Base-by-base conservation (phyloP, 1,140 invertebrate species). In the Apis dorsata region DNA sequence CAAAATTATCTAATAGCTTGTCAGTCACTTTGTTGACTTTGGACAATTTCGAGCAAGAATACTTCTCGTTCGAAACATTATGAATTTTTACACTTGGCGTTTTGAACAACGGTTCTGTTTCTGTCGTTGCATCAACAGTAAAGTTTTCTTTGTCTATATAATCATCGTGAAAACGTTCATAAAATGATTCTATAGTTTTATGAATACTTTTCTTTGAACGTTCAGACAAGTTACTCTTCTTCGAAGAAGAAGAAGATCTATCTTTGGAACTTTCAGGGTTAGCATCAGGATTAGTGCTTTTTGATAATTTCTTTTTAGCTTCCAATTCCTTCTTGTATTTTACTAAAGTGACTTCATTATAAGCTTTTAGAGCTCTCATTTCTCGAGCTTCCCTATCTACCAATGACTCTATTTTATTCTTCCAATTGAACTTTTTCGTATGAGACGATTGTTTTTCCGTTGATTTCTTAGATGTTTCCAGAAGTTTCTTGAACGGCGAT, bases 311-410 rank as follows among this genome's bases (percentile, higher is more conserved):
- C 63, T 44, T 77, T 62, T 53, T 77, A 0, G 44, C 12, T 12
- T 88, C 79, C 24, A 88, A 17, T 12, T 78, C 44, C n/a, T 62
- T 77, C 63, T 83, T 88, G 19, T 85, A 68, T 13, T 78, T 65
- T 9, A 69, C 9, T 69, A 88, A 15, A 13, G 87, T 88, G 0
- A 83, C 53, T 24, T 88, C 60, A 21, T 88, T 88, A 34, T 75
- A 88, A 15, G 73, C 73, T 13, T 63, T 83, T 28, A 88, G 34
- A 44, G 79, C 76, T 13, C 63, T 88, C 73, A 82, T 53, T 5
- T 88, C 76, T 13, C 59, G 51, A 34, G 79, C 71, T 13, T 87
- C 66, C 49, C 51, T 44, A 3, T 85, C 79, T 4, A 74, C 72
- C 10, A 34, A 24, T 1, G 63, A 49, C 12, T 15, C 44, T 11